Conservation (phyloP, 30 jellyfish, hydroid and myxozoan genomes). For the Hydra vulgaris region DNA sequence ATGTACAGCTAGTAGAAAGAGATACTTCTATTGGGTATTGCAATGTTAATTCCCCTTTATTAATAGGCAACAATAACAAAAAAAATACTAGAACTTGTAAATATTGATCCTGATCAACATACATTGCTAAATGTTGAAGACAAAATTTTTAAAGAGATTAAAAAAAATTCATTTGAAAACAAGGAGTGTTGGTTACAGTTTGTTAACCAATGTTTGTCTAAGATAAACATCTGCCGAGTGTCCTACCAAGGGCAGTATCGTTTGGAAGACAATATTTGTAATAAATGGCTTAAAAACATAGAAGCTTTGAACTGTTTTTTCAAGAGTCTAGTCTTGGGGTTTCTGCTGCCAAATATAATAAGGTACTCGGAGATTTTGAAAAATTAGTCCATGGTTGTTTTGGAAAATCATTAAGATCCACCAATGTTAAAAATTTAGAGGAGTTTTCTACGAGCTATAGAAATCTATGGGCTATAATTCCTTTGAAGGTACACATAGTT, state of each 20-base stretch:
- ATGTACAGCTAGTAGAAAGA: background rate
- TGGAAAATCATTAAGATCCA: slow-evolving; percentile 1
- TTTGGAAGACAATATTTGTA: background rate
- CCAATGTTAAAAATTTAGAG: background rate
- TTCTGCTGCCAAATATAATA: background rate
- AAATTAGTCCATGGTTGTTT: background rate
- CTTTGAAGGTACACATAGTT: background rate
- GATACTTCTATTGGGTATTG: too few relatives aligned
- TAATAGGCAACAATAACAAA: background rate
- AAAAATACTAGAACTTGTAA: background rate
- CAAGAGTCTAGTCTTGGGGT: background rate
- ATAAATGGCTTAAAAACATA: background rate
- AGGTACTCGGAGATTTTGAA: background rate
- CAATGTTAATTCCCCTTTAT: background rate
- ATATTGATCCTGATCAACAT: background rate
- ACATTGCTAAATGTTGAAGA: background rate
- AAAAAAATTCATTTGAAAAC: background rate
- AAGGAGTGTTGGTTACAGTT: background rate
- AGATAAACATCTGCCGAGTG: background rate
- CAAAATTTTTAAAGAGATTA: background rate
- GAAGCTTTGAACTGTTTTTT: background rate
- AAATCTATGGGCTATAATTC: background rate
- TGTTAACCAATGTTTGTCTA: background rate
- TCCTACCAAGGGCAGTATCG: background rate
- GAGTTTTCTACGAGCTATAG: background rate